Evolutionary conservation across 2,888 invertebrate species (phyloP), one percentile per base, ranked within the genome.

Genomic region (Penaeus monodon): DNA sequence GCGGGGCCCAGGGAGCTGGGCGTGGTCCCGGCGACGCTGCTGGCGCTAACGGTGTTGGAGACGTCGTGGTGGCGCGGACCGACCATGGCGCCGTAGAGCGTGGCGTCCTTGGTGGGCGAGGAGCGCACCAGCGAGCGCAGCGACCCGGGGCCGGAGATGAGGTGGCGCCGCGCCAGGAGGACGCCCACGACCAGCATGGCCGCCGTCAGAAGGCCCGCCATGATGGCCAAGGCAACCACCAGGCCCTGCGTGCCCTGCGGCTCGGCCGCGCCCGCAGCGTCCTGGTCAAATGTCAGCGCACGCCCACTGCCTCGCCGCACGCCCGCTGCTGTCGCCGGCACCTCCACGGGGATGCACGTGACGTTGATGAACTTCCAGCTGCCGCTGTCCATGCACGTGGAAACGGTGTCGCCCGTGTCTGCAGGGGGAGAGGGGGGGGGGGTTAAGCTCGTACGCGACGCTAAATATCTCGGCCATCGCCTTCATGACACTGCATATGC

Each of bases 311-410:
- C 73, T 17, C 64, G n/a, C 65, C 74, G 84, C 65, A 76, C 88
- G 87, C 66, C 90, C 87, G 73, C 82, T 87, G 76, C 88, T 73
- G 38, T 84, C 65, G 64, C 82, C 79, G 77, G 84, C 89, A 27
- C 80, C 88, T 57, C 76, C 24, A 84, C 33, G 17, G 88, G 85
- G 22, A 90, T 79, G 81, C 91, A 91, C 1, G 90, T 89, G 24
- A 91, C 83, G 81, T 91, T 90, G 49, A 91, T 86, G 17, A 88
- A 49, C 64, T 89, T 89, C 91, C 91, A 91, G 63, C 65, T 66
- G 17, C 91, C 91, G 10, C 84, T 85, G 70, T 90, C 90, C 64
- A 89, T 70, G 80, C 91, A 91, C 65, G 89, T 90, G 44, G 89
- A 91, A 66, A 90, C 84, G 24, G 88, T 89, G 81, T 90, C 90